These are phyloP conservation scores for Clytia hemisphaerica DNA, from an alignment of 30 jellyfish, hydroid and myxozoan species.

Conservation along the genomic window DNA sequence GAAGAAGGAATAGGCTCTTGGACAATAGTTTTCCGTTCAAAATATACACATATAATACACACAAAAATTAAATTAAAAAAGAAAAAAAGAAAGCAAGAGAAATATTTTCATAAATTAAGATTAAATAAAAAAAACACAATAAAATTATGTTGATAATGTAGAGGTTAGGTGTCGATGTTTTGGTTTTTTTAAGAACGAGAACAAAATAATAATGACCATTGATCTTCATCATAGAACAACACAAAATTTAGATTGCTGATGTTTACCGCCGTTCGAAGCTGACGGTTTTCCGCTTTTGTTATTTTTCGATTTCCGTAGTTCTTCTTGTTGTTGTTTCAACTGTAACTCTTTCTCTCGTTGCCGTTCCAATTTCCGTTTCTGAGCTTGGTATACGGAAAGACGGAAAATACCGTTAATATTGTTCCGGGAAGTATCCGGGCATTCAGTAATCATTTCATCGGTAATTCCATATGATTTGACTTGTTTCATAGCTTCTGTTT, in stretches of 20 bases:
- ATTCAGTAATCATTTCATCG: slow-evolving; percentile 34
- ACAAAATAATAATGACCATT: no score
- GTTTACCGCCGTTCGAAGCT: slow-evolving; percentile 9
- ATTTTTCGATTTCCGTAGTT: slow-evolving; percentile 36
- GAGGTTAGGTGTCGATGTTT: no score
- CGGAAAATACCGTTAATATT: slow-evolving; percentile 82
- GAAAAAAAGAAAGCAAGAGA: no score
- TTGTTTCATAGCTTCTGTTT: slow-evolving; percentile 50
- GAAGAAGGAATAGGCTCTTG: no score
- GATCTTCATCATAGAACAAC: slow-evolving; percentile 44
- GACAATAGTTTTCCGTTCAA: no score
- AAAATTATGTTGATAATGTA: no score
- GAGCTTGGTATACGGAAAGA: slow-evolving; percentile 70
- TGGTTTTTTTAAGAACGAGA: no score
- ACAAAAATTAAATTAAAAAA: no score
- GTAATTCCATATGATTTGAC: slow-evolving; percentile 59
- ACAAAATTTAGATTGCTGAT: slow-evolving; percentile 74
- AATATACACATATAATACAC: no score
- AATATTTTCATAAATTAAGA: no score
- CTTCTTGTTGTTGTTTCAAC: slow-evolving; percentile 38
- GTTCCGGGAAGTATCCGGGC: slow-evolving; percentile 48
- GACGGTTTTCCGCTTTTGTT: no score
- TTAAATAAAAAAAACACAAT: no score
- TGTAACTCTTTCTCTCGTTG: slow-evolving; percentile 49
- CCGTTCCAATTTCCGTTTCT: slow-evolving; percentile 49